These are phyloP conservation scores for Patella caerulea DNA, from an alignment of 2,888 invertebrate species.

Conservation along the genomic window DNA sequence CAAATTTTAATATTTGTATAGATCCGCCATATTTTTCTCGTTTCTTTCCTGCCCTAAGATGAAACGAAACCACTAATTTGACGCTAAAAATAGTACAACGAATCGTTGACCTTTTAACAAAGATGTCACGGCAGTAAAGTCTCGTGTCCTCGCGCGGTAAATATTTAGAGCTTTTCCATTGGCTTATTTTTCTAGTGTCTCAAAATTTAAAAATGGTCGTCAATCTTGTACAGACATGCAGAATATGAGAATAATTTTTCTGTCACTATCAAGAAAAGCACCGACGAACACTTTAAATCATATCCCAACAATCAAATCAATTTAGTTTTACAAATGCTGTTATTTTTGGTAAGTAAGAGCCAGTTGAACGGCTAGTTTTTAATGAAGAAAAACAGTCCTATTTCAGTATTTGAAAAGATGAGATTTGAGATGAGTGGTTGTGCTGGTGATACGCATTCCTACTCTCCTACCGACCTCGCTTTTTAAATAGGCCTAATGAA, in stretches of 20 bases:
- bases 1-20: constrained; percentile 17
- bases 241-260: neutral
- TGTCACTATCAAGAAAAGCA: no score
- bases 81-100: constrained; percentile 14
- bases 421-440: no score
- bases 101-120: constrained; percentile 35
- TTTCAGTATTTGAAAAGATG: no score
- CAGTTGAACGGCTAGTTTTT: no score
- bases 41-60: constrained; percentile 33
- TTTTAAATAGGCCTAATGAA: no score
- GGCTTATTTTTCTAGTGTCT: constrained; percentile 40
- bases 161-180: constrained; percentile 38
- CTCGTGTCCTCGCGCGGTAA: constrained; percentile 34
- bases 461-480: no score
- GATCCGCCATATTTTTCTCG: constrained; percentile 37
- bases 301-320: no score
- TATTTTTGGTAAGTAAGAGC: no score
- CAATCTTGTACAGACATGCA: constrained; percentile 45
- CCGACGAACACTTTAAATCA: no score
- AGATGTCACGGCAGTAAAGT: neutral
- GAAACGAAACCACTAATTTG: constrained; percentile 39
- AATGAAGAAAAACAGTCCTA: no score
- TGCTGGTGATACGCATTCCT: no score
- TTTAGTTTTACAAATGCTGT: no score
- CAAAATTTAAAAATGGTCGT: constrained; percentile 58